Evolutionary conservation across 2,888 invertebrate genomes (phyloP), one percentile per base, ranked within the genome.

Genomic region (Drosophila trichaetosa): DNA sequence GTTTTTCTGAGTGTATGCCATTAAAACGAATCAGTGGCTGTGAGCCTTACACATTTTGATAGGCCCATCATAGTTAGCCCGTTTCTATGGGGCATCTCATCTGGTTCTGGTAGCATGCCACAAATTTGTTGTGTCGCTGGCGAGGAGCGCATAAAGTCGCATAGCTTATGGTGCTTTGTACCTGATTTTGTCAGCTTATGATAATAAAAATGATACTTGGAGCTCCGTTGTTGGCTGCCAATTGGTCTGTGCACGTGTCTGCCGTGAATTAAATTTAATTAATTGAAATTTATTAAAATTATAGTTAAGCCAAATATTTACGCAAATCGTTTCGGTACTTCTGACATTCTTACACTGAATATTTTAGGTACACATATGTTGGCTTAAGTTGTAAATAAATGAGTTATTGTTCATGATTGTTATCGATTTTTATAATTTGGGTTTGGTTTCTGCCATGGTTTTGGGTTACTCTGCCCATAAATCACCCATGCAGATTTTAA

Each of bases 181-280:
- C 74, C 79, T 79, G 87, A 83, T 91, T 89, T 86, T 91, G 90
- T 87, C 90, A 91, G 81, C 67, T 73, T 75, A 70, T 82, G 90
- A 90, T 91, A 88, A 87, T 90, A 87, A 86, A 91, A 91, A 82
- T 70, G 82, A 69, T 72, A 76, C 69, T 84, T 69, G 79, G 67
- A 63, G 65, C 67, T 69, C 71, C 67, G 76, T 67, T 60, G 79
- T 40, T 59, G 49, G 40, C 27, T 46, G 53, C 40, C 54, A 58
- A 59, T 69, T 78, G 80, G 64, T 63, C 54, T 54, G 68, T 46
- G 58, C 80, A 74, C 67, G 75, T 72, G 86, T 73, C 53, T 69
- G 69, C 53, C 62, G 73, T 82, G 89, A 87, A 85, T 89, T 87
- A 85, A 90, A 89, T 83, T 87, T 76, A 90, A 90, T 89, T 90